These are phyloP conservation scores for Operophtera brumata DNA, from an alignment of 2,888 invertebrate species.

Conservation along the genomic window DNA sequence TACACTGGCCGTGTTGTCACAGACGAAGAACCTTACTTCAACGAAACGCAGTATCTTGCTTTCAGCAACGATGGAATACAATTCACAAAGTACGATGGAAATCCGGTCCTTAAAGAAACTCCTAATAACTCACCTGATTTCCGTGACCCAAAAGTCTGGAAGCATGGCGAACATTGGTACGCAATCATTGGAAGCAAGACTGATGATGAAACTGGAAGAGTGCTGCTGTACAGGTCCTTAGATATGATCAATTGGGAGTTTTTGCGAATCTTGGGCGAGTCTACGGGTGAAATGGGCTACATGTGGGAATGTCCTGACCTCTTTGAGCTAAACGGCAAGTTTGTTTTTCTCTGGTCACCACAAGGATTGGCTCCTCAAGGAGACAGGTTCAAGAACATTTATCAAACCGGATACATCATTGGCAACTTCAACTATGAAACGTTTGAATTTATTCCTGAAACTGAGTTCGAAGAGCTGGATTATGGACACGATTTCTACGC, in stretches of 20 bases:
- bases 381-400: constrained; percentile 64
- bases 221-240: constrained; percentile 64
- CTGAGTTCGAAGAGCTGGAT: constrained; percentile 67
- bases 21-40: constrained; percentile 52
- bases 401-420: constrained; percentile 69
- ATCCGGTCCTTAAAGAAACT: constrained; percentile 61
- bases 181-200: constrained; percentile 68
- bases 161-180: constrained; percentile 64
- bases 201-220: constrained; percentile 55
- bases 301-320: constrained; percentile 81
- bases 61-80: constrained; percentile 63
- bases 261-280: constrained; percentile 59
- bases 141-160: constrained; percentile 76
- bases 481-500: constrained; percentile 76
- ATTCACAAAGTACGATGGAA: constrained; percentile 64
- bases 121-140: constrained; percentile 70
- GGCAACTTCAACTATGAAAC: constrained; percentile 69
- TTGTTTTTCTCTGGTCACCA: constrained; percentile 68
- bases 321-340: constrained; percentile 68
- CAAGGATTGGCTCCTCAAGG: constrained; percentile 65
- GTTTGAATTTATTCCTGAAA: constrained; percentile 58
- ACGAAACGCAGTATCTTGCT: constrained; percentile 67
- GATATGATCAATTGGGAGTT: constrained; percentile 68
- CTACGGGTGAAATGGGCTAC: constrained; percentile 61
- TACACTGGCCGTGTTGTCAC: constrained; percentile 58